Percentiles rank a stretch among this genome's conserved stretches.
Evolutionary conservation across 2,113 vertebrate genomes (phyloP).

Genomic region (Copsychus sechellarum): DNA sequence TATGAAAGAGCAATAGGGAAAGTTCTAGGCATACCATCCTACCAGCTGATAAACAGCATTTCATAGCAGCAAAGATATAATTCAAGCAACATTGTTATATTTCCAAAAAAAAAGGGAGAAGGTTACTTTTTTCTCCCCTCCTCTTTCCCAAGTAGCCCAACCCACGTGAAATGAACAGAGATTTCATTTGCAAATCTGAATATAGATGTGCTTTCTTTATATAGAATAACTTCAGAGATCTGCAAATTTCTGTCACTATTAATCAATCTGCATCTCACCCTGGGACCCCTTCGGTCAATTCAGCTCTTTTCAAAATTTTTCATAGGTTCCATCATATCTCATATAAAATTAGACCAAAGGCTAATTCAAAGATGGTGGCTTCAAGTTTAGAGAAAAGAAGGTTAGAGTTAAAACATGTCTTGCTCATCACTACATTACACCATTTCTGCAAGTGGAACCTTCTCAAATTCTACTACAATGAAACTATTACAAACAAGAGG

Average conservation of each 20-base stretch:
- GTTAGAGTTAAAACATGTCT: neutral
- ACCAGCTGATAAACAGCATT: constrained; percentile 42
- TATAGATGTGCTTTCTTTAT: neutral
- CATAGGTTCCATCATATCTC: neutral
- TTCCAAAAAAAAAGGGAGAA: neutral
- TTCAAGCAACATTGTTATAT: neutral
- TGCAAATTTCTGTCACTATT: neutral
- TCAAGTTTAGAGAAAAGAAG: neutral
- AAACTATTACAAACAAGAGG: neutral
- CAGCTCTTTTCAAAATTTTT: neutral
- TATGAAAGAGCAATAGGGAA: constrained; percentile 30
- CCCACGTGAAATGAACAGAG: neutral
- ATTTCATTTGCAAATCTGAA: neutral
- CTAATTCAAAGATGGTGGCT: neutral
- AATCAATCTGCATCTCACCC: neutral
- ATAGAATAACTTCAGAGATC: neutral
- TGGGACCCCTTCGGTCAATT: neutral
- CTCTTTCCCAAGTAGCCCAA: neutral
- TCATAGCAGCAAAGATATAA: constrained; percentile 9
- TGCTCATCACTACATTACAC: neutral
- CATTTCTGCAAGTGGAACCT: neutral
- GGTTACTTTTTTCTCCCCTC: neutral
- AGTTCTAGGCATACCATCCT: neutral
- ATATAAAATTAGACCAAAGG: neutral
- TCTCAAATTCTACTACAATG: neutral